Evolutionary conservation across 2,113 vertebrate genomes (phyloP).

Genomic region (Terrapene triunguis): DNA sequence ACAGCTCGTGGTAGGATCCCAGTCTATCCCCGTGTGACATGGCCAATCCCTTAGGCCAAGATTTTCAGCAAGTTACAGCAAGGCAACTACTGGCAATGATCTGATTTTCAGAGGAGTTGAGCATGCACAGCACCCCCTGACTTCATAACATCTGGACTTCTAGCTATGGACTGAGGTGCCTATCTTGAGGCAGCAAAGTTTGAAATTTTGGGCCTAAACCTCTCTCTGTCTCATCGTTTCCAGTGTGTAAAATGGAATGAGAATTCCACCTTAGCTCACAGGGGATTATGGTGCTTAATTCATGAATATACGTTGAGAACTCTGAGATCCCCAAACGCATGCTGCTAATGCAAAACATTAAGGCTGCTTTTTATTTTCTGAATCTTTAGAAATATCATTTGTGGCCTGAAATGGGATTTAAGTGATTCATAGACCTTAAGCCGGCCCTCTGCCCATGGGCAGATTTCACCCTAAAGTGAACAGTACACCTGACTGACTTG

Average conservation of each 20-base stretch:
- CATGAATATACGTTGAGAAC: background rate
- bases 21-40: background rate
- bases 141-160: background rate
- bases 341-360: background rate
- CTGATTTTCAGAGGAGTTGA: background rate
- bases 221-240: background rate
- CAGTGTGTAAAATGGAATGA: background rate
- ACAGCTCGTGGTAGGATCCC: background rate
- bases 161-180: background rate
- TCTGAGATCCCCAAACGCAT: background rate
- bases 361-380: background rate
- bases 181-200: background rate
- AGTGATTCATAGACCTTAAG: background rate
- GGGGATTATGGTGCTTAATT: background rate
- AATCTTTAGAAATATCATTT: background rate
- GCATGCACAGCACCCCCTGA: background rate
- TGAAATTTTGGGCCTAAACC: background rate
- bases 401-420: background rate
- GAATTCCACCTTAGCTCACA: background rate
- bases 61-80: background rate
- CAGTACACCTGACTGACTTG: background rate
- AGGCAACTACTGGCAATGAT: background rate
- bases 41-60: background rate
- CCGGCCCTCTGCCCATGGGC: background rate
- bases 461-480: background rate